Evolutionary conservation across 1,140 invertebrate genomes (phyloP).

Genomic region (Melitaea cinxia): DNA sequence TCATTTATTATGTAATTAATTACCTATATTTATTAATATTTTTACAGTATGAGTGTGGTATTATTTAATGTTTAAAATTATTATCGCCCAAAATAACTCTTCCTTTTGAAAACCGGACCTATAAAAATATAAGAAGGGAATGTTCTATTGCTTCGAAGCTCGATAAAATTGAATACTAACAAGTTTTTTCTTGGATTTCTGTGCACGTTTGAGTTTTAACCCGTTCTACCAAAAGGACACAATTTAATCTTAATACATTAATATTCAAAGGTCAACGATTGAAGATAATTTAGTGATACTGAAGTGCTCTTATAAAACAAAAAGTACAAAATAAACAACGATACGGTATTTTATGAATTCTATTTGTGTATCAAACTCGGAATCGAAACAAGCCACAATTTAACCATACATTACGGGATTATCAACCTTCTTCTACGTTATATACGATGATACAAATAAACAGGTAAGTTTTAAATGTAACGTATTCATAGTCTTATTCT

Average conservation of each 20-base stretch:
- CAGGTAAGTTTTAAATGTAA: constrained; percentile 49
- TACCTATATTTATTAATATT: neutral
- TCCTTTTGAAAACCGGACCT: constrained; percentile 11
- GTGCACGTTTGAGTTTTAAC: constrained; percentile 43
- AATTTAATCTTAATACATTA: constrained; percentile 6
- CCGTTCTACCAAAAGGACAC: constrained; percentile 61
- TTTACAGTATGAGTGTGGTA: neutral
- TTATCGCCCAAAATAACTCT: constrained; percentile 22
- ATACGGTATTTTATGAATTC: constrained; percentile 13
- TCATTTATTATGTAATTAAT: neutral
- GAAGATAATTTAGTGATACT: constrained; percentile 53
- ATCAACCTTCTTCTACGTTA: constrained; percentile 49
- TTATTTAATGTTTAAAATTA: constrained; percentile 2
- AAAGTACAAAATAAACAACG: constrained; percentile 48
- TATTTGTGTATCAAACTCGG: constrained; percentile 13
- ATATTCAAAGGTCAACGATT: constrained; percentile 44
- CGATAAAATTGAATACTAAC: constrained; percentile 33
- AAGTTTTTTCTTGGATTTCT: constrained; percentile 38
- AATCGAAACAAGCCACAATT: constrained; percentile 13
- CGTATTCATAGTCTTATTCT: neutral
- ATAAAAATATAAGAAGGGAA: constrained; percentile 29
- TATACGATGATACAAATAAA: constrained; percentile 65
- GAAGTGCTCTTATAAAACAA: constrained; percentile 61
- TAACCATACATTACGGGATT: constrained; percentile 3
- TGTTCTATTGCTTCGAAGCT: constrained; percentile 17